A percentile compares a stretch with the other conserved stretches of the same genome.
Evolutionary conservation across 2,888 invertebrate genomes (phyloP).

Genomic region (Criorhina ranunculi): DNA sequence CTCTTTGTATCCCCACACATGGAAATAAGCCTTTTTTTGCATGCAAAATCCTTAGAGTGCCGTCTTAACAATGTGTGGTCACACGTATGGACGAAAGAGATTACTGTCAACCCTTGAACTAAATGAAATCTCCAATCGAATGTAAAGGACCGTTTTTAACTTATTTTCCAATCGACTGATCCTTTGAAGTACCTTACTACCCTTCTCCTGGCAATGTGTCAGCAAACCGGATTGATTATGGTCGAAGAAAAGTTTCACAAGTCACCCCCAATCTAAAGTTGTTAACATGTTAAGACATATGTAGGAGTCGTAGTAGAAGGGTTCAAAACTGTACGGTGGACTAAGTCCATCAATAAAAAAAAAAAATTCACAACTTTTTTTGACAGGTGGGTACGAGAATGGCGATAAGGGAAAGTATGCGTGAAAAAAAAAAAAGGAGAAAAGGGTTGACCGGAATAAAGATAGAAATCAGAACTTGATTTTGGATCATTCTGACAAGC

Average conservation of each 20-base stretch:
- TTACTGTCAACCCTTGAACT: conserved; percentile 64
- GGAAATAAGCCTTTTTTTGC: conserved; percentile 3
- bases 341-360: conserved; percentile 40
- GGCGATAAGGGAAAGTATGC: too few relatives aligned
- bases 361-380: conserved; percentile 29
- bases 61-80: conserved; percentile 61
- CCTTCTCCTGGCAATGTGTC: conserved; percentile 30
- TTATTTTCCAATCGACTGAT: conserved; percentile 60
- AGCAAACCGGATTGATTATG: conserved; percentile 47
- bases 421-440: too few relatives aligned
- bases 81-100: conserved; percentile 48
- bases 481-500: conserved; percentile 42
- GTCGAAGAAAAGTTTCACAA: conserved; percentile 23
- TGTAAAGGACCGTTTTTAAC: conserved; percentile 12
- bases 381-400: conserved; percentile 45
- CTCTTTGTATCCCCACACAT: background rate
- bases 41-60: conserved; percentile 30
- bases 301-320: background rate
- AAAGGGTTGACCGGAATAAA: conserved; percentile 45
- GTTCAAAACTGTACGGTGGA: background rate
- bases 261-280: conserved; percentile 22
- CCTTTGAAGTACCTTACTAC: conserved; percentile 48
- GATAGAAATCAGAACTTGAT: conserved; percentile 36
- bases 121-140: conserved; percentile 51
- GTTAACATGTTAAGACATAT: conserved; percentile 42